A percentile compares a stretch with the other conserved stretches of the same genome.
Conservation (phyloP, 2,113 vertebrate species). For the Amblyornis subalaris region DNA sequence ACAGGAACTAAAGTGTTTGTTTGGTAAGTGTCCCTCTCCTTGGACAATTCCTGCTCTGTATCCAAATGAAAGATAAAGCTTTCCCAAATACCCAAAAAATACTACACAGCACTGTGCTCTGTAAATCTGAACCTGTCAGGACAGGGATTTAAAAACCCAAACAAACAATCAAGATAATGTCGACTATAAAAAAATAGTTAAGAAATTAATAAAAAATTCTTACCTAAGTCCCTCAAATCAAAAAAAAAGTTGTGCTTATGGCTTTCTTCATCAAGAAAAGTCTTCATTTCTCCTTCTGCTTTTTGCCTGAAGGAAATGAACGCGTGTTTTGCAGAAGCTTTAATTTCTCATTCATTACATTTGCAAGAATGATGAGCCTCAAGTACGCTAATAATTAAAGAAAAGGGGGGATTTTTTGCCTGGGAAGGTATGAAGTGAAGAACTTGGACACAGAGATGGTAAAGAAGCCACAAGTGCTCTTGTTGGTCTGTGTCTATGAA, state of each 20-base stretch:
- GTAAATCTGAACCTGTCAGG: neutral
- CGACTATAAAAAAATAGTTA: neutral
- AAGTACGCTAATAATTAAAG: neutral
- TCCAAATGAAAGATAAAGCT: slow-evolving; percentile 50
- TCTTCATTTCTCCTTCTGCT: slow-evolving; percentile 77
- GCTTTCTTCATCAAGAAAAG: slow-evolving; percentile 71
- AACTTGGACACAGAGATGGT: neutral
- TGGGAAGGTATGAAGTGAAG: neutral
- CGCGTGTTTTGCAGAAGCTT: neutral
- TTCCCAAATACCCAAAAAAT: slow-evolving; percentile 8
- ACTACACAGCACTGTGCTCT: neutral
- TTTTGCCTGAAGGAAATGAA: slow-evolving; percentile 76
- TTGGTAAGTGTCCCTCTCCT: slow-evolving; percentile 70
- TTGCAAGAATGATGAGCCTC: neutral
- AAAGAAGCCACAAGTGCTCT: neutral
- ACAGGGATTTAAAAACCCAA: neutral
- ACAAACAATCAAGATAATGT: neutral
- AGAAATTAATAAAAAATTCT: slow-evolving; percentile 15
- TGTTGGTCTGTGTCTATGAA: neutral
- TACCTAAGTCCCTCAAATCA: slow-evolving; percentile 69
- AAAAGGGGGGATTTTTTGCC: neutral
- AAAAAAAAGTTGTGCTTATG: slow-evolving; percentile 54
- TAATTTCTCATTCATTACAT: neutral
- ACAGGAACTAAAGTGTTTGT: slow-evolving; percentile 75
- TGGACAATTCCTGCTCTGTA: slow-evolving; percentile 74